Base-by-base conservation (phyloP, 2,113 vertebrate species). In the Eonycteris spelaea region DNA sequence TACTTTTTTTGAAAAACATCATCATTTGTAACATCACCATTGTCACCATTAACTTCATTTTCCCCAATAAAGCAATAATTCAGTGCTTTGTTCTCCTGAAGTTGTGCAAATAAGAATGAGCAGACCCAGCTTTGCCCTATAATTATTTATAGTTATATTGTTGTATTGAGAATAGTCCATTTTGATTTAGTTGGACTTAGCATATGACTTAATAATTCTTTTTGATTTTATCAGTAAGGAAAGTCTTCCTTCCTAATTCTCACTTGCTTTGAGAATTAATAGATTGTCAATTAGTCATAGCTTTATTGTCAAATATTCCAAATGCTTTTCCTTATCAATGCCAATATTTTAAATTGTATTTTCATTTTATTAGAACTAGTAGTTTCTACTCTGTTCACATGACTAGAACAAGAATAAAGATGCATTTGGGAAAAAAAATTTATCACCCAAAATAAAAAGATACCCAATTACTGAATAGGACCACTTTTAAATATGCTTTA, bases 251-350 rank as follows among this genome's bases (percentile, higher is more conserved):
- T 92, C 51, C 21, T 43, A 75, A 53, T 89, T 86, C 48, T 95
- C 70, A 91, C 16, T 63, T 82, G 24, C 19, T 55, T 28, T 86
- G 38, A 93, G n/a, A 95, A 92, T 86, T 95, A 91, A 87, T 80
- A 92, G 73, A 86, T 79, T 65, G 6, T 21, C 40, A 67, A 8
- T 59, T 91, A 53, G 57, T 88, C 45, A 71, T 73, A 35, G 5
- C 10, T 71, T 94, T 80, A 85, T 28, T 77, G 15, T 80, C 63
- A 90, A 84, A 67, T 77, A 67, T 67, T 75, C 65, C 53, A 77
- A 89, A 91, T 78, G 4, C 14, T 11, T 93, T 95, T 90, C n/a
- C 43, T 94, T 93, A 84, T 83, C 51, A 73, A 40, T 77, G 14
- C 16, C n/a, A 68, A 14, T 68, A 45, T 83, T 40, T 80, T 74